Base-by-base conservation (phyloP, 2,888 invertebrate genomes). In the Chrysotoxum bicinctum region DNA sequence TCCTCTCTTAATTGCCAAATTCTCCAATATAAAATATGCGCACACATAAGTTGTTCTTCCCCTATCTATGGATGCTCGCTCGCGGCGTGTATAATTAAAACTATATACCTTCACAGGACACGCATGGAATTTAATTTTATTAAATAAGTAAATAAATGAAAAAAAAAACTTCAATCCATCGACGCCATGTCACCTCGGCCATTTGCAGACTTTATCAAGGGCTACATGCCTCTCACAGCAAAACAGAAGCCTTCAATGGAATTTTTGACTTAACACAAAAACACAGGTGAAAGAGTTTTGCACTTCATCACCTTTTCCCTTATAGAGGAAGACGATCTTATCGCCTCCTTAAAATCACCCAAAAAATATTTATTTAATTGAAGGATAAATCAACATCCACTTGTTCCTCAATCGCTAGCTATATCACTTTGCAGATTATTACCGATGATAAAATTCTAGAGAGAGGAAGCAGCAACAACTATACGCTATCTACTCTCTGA, bases 341-440 rank as follows among this genome's bases (percentile, higher is more conserved):
- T 85, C 85, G 43, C 9, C 54, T 56, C n/a, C 21, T 32, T 56
- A 64, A 73, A 77, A 85, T 85, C 85, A 32, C 45, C 76, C 52
- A 69, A 81, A 83, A 85, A 73, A 73, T n/a, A n/a, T 70, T 72
- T 58, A 60, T 43, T 76, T 85, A 85, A 85, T 85, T 85, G 85
- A 85, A 81, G 85, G 81, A 81, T 85, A 81, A 85, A 85, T 85
- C 85, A 81, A 85, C 81, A 76, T 85, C 81, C 56, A 76, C 72
- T 81, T 81, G 85, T 76, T 76, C 48, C 43, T 73, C 81, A 77
- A 85, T 85, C 85, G 81, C 37, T 66, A 21, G 16, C 40, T 23
- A 37, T 84, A 84, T 84, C 80, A 80, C 30, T 69, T 58, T 66
- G 58, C 58, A 70, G 80, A 84, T 66, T 84, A 72, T 54, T 35